Base-by-base conservation (phyloP, 2,888 invertebrate genomes). In the Meganola albula region DNA sequence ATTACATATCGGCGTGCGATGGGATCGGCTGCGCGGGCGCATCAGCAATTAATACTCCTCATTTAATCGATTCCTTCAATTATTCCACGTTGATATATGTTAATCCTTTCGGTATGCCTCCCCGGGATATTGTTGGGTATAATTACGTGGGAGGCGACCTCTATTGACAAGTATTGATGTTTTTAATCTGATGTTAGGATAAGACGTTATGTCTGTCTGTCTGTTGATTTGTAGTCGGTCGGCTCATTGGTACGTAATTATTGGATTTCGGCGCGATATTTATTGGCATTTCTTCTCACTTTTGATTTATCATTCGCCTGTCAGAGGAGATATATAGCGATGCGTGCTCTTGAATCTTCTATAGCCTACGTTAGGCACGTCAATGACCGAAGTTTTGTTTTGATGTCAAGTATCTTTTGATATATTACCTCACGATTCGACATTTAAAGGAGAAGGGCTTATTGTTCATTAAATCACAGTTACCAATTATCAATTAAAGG, bases 151-250 rank as follows among this genome's bases (percentile, higher is more conserved):
- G 84, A 80, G 84, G 80, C 75, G 78, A 79, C 74, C 75, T 76
- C 76, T 76, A 80, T 78, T 79, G 85, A 82, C 84, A 83, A 76
- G 79, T 83, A 85, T 85, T 82, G 85, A 85, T 85, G 85, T 75
- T 77, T 84, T 84, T 83, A 84, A 85, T 85, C 84, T 80, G 82
- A 85, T 83, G 82, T 82, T 82, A 83, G 84, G 84, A 80, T 80
- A 79, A 77, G 76, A 69, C 80, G 80, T 84, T 82, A 77, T 68
- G 73, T 74, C 70, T 63, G 74, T 70, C 72, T 58, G 64, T 63
- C 59, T 54, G 63, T 75, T 82, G 84, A 80, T 83, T 84, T 82
- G 82, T 82, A 60, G 79, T 72, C 72, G 67, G 66, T 55, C 74
- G 78, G 74, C 79, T 80, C 83, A 79, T 84, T 78, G 74, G 58